phyloP scores from a whole-genome alignment of 1,140 invertebrate genomes.

The Antheraea pernyi region DNA sequence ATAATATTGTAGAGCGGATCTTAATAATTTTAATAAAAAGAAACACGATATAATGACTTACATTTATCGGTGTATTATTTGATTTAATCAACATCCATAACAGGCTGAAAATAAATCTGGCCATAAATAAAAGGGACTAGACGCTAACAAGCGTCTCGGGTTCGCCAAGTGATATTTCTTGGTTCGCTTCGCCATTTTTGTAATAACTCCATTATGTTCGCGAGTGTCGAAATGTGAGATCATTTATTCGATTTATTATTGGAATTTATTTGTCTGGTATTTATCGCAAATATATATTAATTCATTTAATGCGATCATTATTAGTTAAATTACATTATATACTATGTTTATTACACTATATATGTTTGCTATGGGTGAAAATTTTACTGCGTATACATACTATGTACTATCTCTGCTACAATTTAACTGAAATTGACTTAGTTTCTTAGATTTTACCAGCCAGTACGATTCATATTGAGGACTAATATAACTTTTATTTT shows the following conservation, averaged over 20 bases:
- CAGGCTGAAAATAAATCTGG: constrained; percentile 74
- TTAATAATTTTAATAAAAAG: constrained; percentile 19
- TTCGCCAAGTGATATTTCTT: constrained; percentile 73
- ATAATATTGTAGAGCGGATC: too few species aligned
- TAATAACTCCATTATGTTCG: constrained; percentile 74
- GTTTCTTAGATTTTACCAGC: too few species aligned
- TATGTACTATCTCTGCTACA: too few species aligned
- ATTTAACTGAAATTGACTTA: too few species aligned
- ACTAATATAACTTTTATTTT: too few species aligned
- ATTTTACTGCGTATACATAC: too few species aligned
- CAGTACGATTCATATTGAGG: too few species aligned
- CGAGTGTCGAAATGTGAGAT: constrained; percentile 67
- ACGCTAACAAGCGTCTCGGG: constrained; percentile 76
- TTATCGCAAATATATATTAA: neutral
- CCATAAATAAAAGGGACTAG: constrained; percentile 71
- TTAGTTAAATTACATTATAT: neutral
- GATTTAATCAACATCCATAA: constrained; percentile 49
- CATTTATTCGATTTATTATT: constrained; percentile 57
- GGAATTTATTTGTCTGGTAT: constrained; percentile 12
- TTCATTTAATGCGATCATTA: neutral
- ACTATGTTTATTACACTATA: neutral
- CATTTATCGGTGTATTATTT: constrained; percentile 40
- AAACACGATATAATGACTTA: constrained; percentile 30
- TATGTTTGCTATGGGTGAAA: too few species aligned
- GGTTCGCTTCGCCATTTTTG: constrained; percentile 65